A percentile compares a stretch with the other conserved stretches of the same genome.
Evolutionary conservation across 2,888 invertebrate genomes (phyloP).

Genomic region (Antheraea assamensis): DNA sequence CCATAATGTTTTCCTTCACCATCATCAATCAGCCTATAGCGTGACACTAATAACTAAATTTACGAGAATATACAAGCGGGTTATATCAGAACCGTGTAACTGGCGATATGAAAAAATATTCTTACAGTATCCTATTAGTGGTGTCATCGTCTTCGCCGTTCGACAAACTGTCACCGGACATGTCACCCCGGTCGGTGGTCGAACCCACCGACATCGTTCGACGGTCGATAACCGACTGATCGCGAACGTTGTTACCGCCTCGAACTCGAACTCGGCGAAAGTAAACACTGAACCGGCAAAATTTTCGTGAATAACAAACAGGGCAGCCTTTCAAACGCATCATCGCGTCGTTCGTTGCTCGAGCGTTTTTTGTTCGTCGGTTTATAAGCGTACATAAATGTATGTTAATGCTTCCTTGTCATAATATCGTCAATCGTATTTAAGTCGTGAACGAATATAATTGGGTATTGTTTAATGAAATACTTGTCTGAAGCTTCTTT

Average conservation of each 20-base stretch:
- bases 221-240: slow-evolving; percentile 53
- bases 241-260: slow-evolving; percentile 31
- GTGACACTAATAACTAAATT: background rate
- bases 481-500: background rate
- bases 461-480: background rate
- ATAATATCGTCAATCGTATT: background rate
- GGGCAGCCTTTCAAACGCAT: slow-evolving; percentile 26
- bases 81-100: no score
- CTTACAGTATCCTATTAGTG: slow-evolving; percentile 53
- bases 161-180: slow-evolving; percentile 70
- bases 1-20: background rate
- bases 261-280: slow-evolving; percentile 36
- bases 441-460: background rate
- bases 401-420: slow-evolving; percentile 1
- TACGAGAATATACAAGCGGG: no score
- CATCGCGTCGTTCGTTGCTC: slow-evolving; percentile 3
- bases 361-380: background rate
- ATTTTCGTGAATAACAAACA: slow-evolving; percentile 28
- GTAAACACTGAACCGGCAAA: slow-evolving; percentile 22
- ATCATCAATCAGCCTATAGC: background rate
- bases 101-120: slow-evolving; percentile 22
- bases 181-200: slow-evolving; percentile 42
- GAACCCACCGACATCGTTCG: slow-evolving; percentile 50
- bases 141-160: slow-evolving; percentile 44
- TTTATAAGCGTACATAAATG: background rate